Base-by-base conservation (phyloP, 2,113 vertebrate species). In the Toxotes chatareus region DNA sequence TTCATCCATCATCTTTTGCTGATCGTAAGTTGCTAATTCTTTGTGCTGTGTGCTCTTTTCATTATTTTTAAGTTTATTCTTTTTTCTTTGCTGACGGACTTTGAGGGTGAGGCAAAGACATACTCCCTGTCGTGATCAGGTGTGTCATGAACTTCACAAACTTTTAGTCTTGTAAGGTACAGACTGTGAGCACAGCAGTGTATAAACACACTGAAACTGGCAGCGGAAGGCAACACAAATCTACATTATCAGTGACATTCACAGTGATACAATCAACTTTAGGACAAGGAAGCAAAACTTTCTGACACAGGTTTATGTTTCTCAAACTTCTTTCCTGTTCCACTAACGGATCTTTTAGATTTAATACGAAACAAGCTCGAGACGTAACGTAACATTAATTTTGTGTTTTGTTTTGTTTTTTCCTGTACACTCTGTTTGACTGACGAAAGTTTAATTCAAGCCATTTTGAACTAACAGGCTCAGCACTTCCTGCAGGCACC, bases 401-500 rank as follows among this genome's bases (percentile, higher is more conserved):
- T 44, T 5, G 63, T 4, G 5, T 47, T 13, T 76, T 31, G 27
- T 5, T 55, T 36, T 36, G 36, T 12, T 57, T 14, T 57, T 31
- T 55, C 47, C 31, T 46, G 7, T 16, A 17, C 4, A 34, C 5
- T 2, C 5, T 7, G 0, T 42, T 27, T 14, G n/a, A 40, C 38
- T 44, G 21, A 57, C 47, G 0, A 56, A 27, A 14, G 7, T 44
- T 69, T 6, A 47, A 71, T 23, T n/a, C 5, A 12, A 7, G 2
- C 7, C 62, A 40, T 60, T 74, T 23, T 76, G 59, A 76, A 1
- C 6, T 0, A 2, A 67, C 56, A 3, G 64, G 17, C 27, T 66
- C 11, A 4, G 68, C 62, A 21, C 51, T 13, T 8, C 16, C 63
- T 59, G 71, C 80, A 75, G 80, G 49, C 66, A 9, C 85, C 47